These are phyloP conservation scores for Holotrichia oblita DNA, from an alignment of 1,140 invertebrate genomes.

Conservation along the genomic window DNA sequence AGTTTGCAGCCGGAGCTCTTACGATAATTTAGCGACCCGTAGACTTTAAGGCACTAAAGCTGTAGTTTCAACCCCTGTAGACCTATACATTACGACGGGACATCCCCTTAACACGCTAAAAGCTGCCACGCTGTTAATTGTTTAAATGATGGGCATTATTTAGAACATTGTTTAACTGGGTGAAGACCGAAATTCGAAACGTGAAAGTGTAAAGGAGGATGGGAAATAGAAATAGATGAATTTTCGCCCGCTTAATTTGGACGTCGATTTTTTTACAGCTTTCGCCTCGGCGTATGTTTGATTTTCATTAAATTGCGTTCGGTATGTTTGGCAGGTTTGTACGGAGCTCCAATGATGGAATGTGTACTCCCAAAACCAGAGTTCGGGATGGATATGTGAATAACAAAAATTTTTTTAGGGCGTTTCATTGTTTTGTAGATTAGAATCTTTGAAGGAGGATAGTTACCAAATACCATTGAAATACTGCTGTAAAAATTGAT, in stretches of 20 bases:
- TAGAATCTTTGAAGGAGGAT: too few relatives aligned
- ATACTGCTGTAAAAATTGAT: too few relatives aligned
- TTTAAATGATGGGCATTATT: slow-evolving; percentile 40
- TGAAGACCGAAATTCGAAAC: neutral
- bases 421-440: too few relatives aligned
- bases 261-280: slow-evolving; percentile 6
- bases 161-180: slow-evolving; percentile 31
- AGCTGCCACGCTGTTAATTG: slow-evolving; percentile 38
- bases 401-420: too few relatives aligned
- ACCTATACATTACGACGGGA: slow-evolving; percentile 38
- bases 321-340: neutral
- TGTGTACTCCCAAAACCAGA: too few relatives aligned
- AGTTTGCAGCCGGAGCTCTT: slow-evolving; percentile 24
- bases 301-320: slow-evolving; percentile 7
- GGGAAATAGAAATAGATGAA: neutral
- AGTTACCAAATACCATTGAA: too few relatives aligned
- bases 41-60: slow-evolving; percentile 26
- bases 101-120: slow-evolving; percentile 35
- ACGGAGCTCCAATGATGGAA: too few relatives aligned
- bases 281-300: neutral
- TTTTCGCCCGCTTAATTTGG: neutral
- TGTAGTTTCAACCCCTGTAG: slow-evolving; percentile 38
- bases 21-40: slow-evolving; percentile 24
- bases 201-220: neutral
- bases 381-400: too few relatives aligned